Conservation (phyloP, 2,888 invertebrate species). For the Cheilosia pagana region DNA sequence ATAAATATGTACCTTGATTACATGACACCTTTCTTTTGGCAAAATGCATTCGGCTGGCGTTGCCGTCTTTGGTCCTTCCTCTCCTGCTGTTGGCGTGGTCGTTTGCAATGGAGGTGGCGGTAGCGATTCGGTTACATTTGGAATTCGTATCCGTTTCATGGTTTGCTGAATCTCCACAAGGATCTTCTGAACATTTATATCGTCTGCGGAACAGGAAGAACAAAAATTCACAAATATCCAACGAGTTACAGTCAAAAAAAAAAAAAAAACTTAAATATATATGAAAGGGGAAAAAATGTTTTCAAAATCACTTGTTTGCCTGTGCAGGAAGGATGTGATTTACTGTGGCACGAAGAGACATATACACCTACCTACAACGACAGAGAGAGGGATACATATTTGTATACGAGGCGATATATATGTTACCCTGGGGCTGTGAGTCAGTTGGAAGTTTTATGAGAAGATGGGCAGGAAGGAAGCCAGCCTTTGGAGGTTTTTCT, state of each 20-base stretch:
- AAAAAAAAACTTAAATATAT: conserved; percentile 35
- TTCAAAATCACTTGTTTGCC: conserved; percentile 81
- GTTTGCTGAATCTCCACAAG: conserved; percentile 76
- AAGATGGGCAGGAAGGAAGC: conserved; percentile 25
- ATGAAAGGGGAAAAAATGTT: conserved; percentile 9
- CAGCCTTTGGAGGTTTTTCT: conserved; percentile 35
- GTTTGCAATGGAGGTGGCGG: conserved; percentile 35
- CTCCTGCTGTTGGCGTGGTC: conserved; percentile 17
- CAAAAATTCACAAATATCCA: conserved; percentile 32
- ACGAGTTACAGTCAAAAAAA: conserved; percentile 35
- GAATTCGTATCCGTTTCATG: conserved; percentile 74
- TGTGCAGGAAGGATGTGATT: conserved; percentile 82
- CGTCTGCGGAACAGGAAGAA: conserved; percentile 65
- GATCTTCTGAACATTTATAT: conserved; percentile 76
- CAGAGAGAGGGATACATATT: conserved; percentile 23
- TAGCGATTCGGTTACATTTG: conserved; percentile 57
- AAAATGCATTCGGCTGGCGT: conserved; percentile 45
- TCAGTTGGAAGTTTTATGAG: conserved; percentile 45
- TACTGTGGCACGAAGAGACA: conserved; percentile 78
- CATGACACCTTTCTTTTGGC: conserved; percentile 69
- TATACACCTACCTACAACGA: conserved; percentile 5
- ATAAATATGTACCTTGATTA: conserved; percentile 67
- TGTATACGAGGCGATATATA: conserved; percentile 18
- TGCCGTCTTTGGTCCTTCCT: conserved; percentile 8
- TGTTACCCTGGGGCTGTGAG: conserved; percentile 55